Base-by-base conservation (phyloP, 2,888 invertebrate species). In the Pachymerium ferrugineum region DNA sequence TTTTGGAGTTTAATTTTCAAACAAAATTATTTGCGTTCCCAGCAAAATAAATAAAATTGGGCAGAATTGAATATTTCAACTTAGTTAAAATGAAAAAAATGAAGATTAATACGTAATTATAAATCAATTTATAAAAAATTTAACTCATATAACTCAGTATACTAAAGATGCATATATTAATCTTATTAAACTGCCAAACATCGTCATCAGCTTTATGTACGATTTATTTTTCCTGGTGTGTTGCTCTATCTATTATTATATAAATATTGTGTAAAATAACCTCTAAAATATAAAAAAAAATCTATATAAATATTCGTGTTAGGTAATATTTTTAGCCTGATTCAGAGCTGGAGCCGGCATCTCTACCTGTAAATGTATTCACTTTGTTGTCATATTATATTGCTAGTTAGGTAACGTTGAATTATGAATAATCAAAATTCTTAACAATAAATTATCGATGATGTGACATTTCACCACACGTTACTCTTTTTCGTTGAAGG, bases 311-410 rank as follows among this genome's bases (percentile, higher is more conserved):
- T 16, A 47, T 16, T 6, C 1, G 6, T 16, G 22, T 68, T 68
- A 31, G 29, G 12, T 14, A 8, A 31, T 38, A 42, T 29, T 42
- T 72, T 72, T 72, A 72, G 72, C 42, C 38, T 19, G 35, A 72
- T 28, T 31, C 30, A n/a, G 47, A 42, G 72, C 72, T 72, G 33
- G 38, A 72, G 47, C 72, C 33, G 72, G 72, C 72, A 72, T 72
- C 72, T 72, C 72, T 72, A 72, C 72, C 72, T 72, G 72, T 72
- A 72, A 29, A 72, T 72, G 72, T 72, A 72, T 72, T 72, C 38
- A 72, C 42, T 38, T 72, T 72, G 28, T 38, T 70, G 47, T 54
- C 16, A 22, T 22, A 54, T 54, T 54, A 54, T 54, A 54, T 54
- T 54, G 47, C 22, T 54, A 54, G 47, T 54, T 54, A 54, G 47